Evolutionary conservation across 2,113 vertebrate species (phyloP), one percentile per base, ranked within the genome.

Genomic region (Chlorodrepanis virens): DNA sequence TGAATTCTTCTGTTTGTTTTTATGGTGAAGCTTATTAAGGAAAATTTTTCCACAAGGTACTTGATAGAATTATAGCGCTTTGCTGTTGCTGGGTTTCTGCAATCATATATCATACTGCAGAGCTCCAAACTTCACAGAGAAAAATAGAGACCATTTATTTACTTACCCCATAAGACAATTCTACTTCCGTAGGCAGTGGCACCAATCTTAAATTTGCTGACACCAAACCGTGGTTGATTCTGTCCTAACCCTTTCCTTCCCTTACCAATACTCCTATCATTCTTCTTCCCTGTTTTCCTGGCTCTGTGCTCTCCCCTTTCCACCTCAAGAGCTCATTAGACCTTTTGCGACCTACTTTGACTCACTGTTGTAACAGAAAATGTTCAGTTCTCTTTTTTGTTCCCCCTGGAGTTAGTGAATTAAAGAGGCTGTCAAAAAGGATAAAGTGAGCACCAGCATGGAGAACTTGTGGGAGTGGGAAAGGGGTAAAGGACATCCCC

Each of bases 141-240:
- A 87, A 91, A 95, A 87, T 63, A 90, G 78, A 60, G n/a, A 72
- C 22, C 50, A 77, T 86, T 95, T 93, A 87, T 88, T 92, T 74
- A 86, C 45, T 47, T 27, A 61, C 50, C 29, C 31, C 13, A 10
- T 21, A 90, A 86, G 80, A 89, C 44, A 93, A 69, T 76, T 68
- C 63, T 63, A 24, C 57, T 90, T 82, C 71, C 79, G 60, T 22
- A 67, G 71, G 21, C 50, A 86, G 33, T 24, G 37, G 23, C 8
- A 22, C 56, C 40, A 56, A 21, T 76, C 70, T 85, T 88, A 39
- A 64, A 79, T 86, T 69, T 88, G 28, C 59, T 86, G 79, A 65
- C 79, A 83, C 16, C 22, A 69, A 57, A 77, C 0, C 2, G 12
- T 39, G 24, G 10, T 11, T 74, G 9, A 39, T 84, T 74, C 60